Evolutionary conservation across 2,888 invertebrate genomes (phyloP).

Genomic region (Microplitis deprimator): DNA sequence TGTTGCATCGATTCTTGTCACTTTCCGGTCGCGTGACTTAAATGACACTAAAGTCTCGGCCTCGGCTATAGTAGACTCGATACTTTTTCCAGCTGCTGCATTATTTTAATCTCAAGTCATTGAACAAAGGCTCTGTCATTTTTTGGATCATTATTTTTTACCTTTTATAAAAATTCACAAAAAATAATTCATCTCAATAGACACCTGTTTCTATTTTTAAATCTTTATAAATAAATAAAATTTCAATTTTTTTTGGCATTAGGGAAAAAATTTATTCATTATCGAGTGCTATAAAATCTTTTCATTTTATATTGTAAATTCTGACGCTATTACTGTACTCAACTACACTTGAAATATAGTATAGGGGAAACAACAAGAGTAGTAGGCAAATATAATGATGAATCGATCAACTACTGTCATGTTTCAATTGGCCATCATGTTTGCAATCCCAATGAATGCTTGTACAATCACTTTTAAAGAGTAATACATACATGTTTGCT

Average conservation of each 20-base stretch:
- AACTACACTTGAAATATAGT: neutral
- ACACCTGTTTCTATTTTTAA: neutral
- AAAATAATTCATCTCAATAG: neutral
- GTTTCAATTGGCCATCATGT: constrained; percentile 24
- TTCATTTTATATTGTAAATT: neutral
- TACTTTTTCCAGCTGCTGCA: constrained; percentile 19
- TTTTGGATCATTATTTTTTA: neutral
- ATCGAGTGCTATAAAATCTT: neutral
- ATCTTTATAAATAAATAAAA: neutral
- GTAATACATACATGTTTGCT: neutral
- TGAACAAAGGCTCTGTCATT: neutral
- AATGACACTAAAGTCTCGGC: neutral
- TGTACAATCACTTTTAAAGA: constrained; percentile 1
- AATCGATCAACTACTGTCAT: constrained; percentile 42
- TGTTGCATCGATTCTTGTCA: constrained; percentile 32
- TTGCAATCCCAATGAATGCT: constrained; percentile 35
- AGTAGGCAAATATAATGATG: constrained; percentile 46
- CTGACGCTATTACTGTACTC: constrained; percentile 16
- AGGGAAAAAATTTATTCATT: neutral
- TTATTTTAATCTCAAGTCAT: constrained; percentile 5
- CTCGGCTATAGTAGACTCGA: neutral
- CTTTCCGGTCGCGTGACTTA: constrained; percentile 20
- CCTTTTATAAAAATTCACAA: neutral
- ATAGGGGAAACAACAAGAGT: constrained; percentile 3
- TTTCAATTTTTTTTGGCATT: neutral